Conservation (phyloP, 2,797 vertebrate genomes). For the Acipenser transmontanus region DNA sequence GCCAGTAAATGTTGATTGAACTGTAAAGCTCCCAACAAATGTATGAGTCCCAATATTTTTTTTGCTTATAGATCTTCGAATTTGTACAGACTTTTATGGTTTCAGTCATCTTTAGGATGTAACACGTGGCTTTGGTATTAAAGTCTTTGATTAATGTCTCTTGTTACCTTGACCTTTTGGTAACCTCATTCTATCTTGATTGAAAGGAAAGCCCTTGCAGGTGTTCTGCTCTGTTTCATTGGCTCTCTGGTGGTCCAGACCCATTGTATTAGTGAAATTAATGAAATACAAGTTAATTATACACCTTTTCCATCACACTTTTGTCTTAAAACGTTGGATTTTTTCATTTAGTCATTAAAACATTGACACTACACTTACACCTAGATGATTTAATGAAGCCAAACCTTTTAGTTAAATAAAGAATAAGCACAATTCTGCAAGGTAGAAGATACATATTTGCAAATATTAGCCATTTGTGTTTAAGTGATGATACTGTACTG, state of each 20-base stretch:
- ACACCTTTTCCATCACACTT: constrained; percentile 17
- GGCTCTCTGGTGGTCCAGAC: constrained; percentile 22
- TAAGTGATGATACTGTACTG: not conserved
- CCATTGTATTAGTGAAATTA: constrained; percentile 14
- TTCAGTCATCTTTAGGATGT: constrained; percentile 25
- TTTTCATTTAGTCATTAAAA: not conserved
- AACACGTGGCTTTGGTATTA: constrained; percentile 29
- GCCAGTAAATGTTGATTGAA: constrained; percentile 46
- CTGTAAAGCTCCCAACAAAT: constrained; percentile 27
- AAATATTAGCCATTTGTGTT: not conserved
- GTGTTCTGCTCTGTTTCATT: constrained; percentile 23
- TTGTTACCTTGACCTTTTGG: constrained; percentile 40
- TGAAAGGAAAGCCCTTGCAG: constrained; percentile 30
- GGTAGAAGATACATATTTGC: not conserved
- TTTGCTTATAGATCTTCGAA: constrained; percentile 28
- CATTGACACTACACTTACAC: too few relatives aligned
- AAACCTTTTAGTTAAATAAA: constrained; percentile 38
- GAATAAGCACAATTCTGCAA: not conserved
- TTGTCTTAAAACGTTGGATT: not conserved
- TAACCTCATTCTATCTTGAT: constrained; percentile 32
- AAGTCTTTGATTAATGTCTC: constrained; percentile 25
- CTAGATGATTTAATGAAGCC: constrained; percentile 30
- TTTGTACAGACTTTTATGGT: constrained; percentile 23
- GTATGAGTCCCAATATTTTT: constrained; percentile 27
- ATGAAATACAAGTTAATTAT: constrained; percentile 17